These are phyloP conservation scores for Caradrina clavipalpis DNA, from an alignment of 2,888 invertebrate genomes.

Conservation along the genomic window DNA sequence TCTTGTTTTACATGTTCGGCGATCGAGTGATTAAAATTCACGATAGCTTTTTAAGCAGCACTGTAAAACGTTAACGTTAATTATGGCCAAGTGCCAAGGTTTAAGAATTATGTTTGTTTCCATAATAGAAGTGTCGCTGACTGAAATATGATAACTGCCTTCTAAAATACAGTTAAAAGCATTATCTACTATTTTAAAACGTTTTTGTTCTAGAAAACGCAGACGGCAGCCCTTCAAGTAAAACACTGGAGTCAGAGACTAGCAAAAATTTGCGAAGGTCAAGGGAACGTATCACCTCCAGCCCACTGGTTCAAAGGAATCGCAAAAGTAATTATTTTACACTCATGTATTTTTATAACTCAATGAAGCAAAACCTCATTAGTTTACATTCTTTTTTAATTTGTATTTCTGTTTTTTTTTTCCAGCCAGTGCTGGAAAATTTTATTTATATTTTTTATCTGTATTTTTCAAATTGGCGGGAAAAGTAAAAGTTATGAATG, in stretches of 20 bases:
- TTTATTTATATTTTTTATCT: slow-evolving; percentile 8
- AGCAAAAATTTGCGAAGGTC: slow-evolving; percentile 82
- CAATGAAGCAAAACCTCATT: background rate
- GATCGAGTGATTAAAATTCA: too few species aligned
- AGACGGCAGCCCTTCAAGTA: slow-evolving; percentile 83
- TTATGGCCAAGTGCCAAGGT: slow-evolving; percentile 8
- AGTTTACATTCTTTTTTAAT: background rate
- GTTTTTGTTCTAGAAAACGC: slow-evolving; percentile 78
- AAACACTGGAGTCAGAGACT: slow-evolving; percentile 82
- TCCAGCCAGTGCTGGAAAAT: background rate
- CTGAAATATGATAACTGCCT: background rate
- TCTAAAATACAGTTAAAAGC: too few species aligned
- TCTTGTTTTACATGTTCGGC: too few species aligned
- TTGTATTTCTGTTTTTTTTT: background rate
- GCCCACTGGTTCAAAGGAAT: slow-evolving; percentile 85
- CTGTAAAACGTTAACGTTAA: slow-evolving; percentile 8
- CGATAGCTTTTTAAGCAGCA: background rate
- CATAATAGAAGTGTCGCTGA: background rate
- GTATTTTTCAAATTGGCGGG: slow-evolving; percentile 18
- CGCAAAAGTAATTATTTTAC: slow-evolving; percentile 77
- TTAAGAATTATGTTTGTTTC: slow-evolving; percentile 17
- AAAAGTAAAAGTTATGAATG: background rate
- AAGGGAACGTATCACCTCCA: slow-evolving; percentile 85
- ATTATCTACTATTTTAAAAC: background rate
- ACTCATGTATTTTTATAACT: background rate